phyloP scores from a whole-genome alignment of 2,113 vertebrate species.

The Melanocharis versteri region DNA sequence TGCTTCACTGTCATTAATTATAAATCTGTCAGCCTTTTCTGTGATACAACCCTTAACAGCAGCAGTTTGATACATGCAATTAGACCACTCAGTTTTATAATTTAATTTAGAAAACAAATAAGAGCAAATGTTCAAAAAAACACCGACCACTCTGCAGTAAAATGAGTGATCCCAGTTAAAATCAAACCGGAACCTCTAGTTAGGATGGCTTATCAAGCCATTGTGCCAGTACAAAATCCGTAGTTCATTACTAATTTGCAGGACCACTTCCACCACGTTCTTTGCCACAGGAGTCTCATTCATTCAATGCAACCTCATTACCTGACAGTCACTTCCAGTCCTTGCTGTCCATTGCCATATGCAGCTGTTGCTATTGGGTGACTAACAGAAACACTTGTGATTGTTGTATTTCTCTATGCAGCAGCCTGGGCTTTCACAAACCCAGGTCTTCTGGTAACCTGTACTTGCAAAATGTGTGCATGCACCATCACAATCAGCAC shows the following conservation, averaged over 20 bases:
- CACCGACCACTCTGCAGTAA: not conserved
- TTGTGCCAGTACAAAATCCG: not conserved
- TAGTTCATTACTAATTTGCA: not conserved
- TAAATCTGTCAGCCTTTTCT: slow-evolving; percentile 15
- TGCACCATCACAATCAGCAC: not conserved
- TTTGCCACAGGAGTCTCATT: not conserved
- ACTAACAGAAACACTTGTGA: not conserved
- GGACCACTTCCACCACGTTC: not conserved
- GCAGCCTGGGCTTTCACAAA: not conserved
- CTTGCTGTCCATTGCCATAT: not conserved
- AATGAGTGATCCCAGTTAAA: not conserved
- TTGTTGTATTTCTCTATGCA: not conserved
- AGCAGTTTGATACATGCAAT: slow-evolving; percentile 3
- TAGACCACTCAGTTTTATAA: not conserved
- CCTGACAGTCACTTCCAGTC: not conserved
- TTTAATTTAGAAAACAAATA: slow-evolving; percentile 19
- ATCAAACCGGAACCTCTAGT: not conserved
- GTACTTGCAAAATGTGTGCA: not conserved
- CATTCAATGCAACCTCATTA: not conserved
- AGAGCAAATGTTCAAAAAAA: not conserved
- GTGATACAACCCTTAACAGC: not conserved
- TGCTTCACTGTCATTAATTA: slow-evolving; percentile 37
- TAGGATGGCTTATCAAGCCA: not conserved
- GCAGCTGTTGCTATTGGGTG: not conserved
- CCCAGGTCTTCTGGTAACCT: not conserved